Evolutionary conservation across 1,140 invertebrate genomes (phyloP), one percentile per base, ranked within the genome.

Genomic region (Formica selysi): DNA sequence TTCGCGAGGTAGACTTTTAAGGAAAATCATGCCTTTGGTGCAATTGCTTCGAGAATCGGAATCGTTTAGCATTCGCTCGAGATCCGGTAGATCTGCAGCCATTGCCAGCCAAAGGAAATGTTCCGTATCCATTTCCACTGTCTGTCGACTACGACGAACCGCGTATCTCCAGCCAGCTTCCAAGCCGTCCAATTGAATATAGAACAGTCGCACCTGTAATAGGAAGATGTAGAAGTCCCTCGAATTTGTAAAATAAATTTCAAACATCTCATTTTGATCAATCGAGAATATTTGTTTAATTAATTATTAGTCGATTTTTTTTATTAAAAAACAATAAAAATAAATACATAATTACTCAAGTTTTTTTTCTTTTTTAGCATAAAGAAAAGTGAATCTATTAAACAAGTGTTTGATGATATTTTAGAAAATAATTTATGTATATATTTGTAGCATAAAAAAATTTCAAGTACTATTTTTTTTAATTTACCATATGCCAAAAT

Each of bases 401-500:
- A 73, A 13, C 10, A 57, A 71, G 22, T 0, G 41, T 73, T 36
- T 73, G 48, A 16, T 11, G 10, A 48, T 10, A 51, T 51, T 4
- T 5, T 19, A 19, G 4, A 19, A 51, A 51, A 51, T 51, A 19
- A 0, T 51, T 16, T 3, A 0, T 16, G 3, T 51, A 51, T 51
- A 11, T 13, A 13, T 44, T 44, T 51, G 51, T 54, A 32, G 16
- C 5, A 54, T 73, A 73, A 2, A 0, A 32, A 57, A 19, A 61
- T 73, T n/a, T 5, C 8, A 59, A 79, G 7, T 41, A 51, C 1
- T 76, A 26, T 16, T 13, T 0, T 5, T 8, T 6, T n/a, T 57
- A 29, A 73, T 48, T 22, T 94, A 98, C 97, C 94, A 98, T 97
- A 93, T 98, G 96, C 98, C 98, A 98, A 93, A 97, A 98, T n/a